phyloP scores from a whole-genome alignment of 1,140 invertebrate species.

The Papilio glaucus region DNA sequence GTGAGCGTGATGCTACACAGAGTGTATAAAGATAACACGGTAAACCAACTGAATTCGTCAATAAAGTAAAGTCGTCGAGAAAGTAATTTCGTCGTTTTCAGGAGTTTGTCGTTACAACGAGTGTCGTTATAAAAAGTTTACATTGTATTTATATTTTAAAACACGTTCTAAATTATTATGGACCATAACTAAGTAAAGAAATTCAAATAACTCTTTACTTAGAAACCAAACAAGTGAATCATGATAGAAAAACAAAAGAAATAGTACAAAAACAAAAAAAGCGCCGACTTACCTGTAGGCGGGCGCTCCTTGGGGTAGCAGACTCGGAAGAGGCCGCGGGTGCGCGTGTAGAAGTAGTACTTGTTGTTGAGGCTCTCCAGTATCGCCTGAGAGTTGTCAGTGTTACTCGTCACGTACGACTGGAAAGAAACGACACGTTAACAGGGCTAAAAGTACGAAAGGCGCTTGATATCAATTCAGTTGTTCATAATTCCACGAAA shows the following conservation, averaged over 20 bases:
- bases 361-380: constrained; percentile 91
- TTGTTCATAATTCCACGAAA: too few species aligned
- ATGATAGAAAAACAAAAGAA: background rate
- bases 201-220: background rate
- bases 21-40: too few species aligned
- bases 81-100: too few species aligned
- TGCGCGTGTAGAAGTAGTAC: constrained; percentile 93
- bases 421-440: constrained; percentile 78
- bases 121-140: too few species aligned
- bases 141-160: too few species aligned
- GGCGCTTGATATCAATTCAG: too few species aligned
- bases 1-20: too few species aligned
- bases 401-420: constrained; percentile 89
- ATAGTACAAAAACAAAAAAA: background rate
- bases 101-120: too few species aligned
- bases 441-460: background rate
- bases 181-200: too few species aligned
- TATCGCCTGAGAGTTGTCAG: constrained; percentile 88
- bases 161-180: too few species aligned
- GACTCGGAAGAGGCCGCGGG: constrained; percentile 94
- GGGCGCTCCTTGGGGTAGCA: constrained; percentile 95
- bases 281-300: constrained; percentile 88
- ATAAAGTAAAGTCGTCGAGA: too few species aligned
- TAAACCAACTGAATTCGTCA: too few species aligned
- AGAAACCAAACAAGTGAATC: background rate